These are phyloP conservation scores for Pantelozetes paolii DNA, from an alignment of 2,888 invertebrate species.

Conservation along the genomic window DNA sequence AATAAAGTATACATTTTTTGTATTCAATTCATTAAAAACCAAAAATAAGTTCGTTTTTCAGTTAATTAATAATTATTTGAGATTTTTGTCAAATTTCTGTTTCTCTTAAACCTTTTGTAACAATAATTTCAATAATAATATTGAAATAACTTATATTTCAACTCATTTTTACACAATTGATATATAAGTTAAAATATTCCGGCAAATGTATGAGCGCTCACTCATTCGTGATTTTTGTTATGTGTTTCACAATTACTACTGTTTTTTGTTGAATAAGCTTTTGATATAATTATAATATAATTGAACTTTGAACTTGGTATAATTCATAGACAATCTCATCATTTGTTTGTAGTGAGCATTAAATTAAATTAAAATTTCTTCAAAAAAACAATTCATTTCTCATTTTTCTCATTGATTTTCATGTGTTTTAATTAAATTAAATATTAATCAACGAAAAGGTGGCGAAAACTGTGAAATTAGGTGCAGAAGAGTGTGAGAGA, in stretches of 20 bases:
- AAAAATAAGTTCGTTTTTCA: slow-evolving; percentile 7
- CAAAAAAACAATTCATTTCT: background rate
- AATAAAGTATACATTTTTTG: background rate
- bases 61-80: background rate
- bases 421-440: background rate
- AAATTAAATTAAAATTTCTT: background rate
- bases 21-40: background rate
- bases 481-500: background rate
- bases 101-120: background rate
- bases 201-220: background rate
- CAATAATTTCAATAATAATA: background rate
- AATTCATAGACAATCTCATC: slow-evolving; percentile 2
- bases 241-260: background rate
- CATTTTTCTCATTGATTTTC: background rate
- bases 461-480: background rate
- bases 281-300: background rate
- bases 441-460: background rate
- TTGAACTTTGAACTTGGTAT: slow-evolving; percentile 21
- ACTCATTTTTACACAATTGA: background rate
- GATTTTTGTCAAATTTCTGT: background rate
- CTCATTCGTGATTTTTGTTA: background rate
- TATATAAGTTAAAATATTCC: background rate
- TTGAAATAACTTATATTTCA: background rate
- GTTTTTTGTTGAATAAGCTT: background rate
- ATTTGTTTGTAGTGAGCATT: slow-evolving; percentile 10